These are phyloP conservation scores for Elachura formosa DNA, from an alignment of 2,113 vertebrate genomes.

Conservation along the genomic window DNA sequence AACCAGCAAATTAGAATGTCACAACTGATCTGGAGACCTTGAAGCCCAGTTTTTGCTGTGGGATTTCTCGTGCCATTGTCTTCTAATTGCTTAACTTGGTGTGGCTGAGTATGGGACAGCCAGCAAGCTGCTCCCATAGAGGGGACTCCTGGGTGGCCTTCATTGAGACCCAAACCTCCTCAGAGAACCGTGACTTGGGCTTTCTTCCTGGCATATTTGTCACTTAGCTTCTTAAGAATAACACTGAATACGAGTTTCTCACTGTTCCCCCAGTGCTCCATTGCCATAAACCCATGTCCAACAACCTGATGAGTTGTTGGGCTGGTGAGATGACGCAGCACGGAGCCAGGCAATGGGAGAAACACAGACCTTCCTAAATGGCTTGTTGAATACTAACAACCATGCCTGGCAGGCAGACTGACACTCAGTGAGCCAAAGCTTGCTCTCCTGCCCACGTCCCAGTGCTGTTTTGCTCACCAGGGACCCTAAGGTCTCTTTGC, in stretches of 20 bases:
- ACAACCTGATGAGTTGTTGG: neutral
- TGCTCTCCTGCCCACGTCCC: neutral
- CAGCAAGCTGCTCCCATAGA: neutral
- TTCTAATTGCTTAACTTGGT: neutral
- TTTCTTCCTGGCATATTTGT: neutral
- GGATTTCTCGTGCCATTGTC: neutral
- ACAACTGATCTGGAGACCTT: neutral
- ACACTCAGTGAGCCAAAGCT: neutral
- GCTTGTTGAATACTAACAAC: neutral
- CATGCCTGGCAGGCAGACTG: neutral
- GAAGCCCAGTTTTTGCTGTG: neutral
- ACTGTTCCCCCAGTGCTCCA: neutral
- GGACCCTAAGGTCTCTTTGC: neutral
- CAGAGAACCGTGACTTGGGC: neutral
- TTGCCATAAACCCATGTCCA: neutral
- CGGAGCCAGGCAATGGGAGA: accelerated
- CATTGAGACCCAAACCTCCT: neutral
- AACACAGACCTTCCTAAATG: neutral
- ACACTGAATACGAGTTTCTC: neutral
- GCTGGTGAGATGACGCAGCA: accelerated
- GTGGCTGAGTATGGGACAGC: neutral
- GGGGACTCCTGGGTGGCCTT: neutral
- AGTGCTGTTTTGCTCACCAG: neutral
- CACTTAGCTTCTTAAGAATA: neutral
- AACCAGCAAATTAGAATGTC: neutral